Conservation (phyloP, 2,888 invertebrate genomes). For the Plebejus melissa region DNA sequence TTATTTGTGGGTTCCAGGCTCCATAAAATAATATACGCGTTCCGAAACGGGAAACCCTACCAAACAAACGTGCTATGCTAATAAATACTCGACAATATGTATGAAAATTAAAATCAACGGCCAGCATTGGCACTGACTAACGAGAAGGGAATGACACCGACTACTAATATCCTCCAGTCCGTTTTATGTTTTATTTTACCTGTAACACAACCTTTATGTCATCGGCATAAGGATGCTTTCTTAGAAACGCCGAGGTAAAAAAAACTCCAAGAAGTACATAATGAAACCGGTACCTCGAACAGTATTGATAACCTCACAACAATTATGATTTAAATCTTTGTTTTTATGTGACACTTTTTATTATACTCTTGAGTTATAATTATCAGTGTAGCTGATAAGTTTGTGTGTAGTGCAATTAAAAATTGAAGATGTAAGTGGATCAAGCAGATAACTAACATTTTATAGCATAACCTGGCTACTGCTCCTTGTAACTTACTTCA, state of each 20-base stretch:
- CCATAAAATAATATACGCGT: too few relatives aligned
- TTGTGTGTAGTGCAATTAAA: background rate
- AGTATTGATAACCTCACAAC: constrained; percentile 4
- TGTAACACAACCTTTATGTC: background rate
- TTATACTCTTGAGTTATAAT: background rate
- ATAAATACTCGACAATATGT: background rate
- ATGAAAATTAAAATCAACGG: background rate
- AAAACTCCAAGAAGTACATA: background rate
- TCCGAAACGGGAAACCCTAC: background rate
- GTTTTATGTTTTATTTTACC: background rate
- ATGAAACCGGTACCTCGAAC: background rate
- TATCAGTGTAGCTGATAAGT: background rate
- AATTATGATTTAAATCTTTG: constrained; percentile 9
- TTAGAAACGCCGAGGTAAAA: background rate
- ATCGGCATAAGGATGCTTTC: background rate
- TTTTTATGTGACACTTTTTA: constrained; percentile 2
- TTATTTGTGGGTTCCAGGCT: too few relatives aligned
- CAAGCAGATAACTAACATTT: too few relatives aligned
- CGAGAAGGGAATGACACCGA: constrained; percentile 5
- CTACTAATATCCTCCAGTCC: background rate
- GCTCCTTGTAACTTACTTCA: too few relatives aligned
- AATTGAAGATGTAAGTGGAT: too few relatives aligned
- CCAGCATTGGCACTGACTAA: background rate
- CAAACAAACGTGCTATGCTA: background rate
- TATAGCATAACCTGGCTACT: too few relatives aligned